phyloP scores from a whole-genome alignment of 2,113 vertebrate species.

The Rhagologus leucostigma region DNA sequence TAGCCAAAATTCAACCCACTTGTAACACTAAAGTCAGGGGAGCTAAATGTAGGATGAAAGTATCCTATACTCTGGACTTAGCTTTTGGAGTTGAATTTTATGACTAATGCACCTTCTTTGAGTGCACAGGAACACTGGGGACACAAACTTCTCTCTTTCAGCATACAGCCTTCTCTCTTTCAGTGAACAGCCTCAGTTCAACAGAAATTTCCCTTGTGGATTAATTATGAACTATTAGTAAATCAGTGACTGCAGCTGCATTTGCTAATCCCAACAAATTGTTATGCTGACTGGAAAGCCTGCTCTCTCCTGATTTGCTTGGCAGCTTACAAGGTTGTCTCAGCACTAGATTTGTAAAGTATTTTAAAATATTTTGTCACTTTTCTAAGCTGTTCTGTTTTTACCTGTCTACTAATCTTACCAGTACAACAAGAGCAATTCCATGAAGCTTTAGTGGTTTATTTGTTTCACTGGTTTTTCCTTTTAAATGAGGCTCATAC shows the following conservation, averaged over 20 bases:
- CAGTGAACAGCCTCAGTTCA: background rate
- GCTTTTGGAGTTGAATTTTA: background rate
- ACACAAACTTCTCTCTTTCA: background rate
- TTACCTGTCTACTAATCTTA: conserved; percentile 5
- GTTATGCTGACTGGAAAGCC: background rate
- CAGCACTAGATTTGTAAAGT: background rate
- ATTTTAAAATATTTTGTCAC: background rate
- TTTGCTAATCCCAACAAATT: background rate
- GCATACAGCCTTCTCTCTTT: background rate
- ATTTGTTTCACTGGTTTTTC: background rate
- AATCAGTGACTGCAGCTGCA: background rate
- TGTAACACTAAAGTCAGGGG: background rate
- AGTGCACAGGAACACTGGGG: background rate
- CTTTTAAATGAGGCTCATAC: background rate
- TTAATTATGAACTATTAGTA: background rate
- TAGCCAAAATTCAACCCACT: background rate
- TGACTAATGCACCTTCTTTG: background rate
- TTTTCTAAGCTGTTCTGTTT: background rate
- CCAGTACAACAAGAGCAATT: background rate
- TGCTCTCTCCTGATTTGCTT: background rate
- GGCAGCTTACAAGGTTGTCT: background rate
- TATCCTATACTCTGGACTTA: background rate
- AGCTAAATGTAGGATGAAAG: background rate
- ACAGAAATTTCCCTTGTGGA: background rate
- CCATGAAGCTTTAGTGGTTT: background rate